phyloP scores from a whole-genome alignment of 1,140 invertebrate genomes.

The Drosophila gunungcola region DNA sequence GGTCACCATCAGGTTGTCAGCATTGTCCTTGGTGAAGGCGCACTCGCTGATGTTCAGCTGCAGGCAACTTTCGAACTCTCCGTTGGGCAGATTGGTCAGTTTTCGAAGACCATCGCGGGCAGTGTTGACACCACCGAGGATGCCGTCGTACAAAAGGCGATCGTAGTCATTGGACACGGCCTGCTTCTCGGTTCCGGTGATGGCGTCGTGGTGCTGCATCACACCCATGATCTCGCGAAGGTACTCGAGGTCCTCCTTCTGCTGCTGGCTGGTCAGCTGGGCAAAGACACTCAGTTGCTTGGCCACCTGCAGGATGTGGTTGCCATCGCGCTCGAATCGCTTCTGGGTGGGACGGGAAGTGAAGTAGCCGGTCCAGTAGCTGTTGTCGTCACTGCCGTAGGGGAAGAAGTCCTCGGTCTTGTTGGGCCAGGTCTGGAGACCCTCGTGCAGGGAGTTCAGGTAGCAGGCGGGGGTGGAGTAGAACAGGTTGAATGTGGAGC shows the following conservation, averaged over 20 bases:
- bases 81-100: conserved; percentile 85
- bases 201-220: conserved; percentile 96
- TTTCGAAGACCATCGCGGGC: conserved; percentile 64
- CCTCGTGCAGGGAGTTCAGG: conserved; percentile 91
- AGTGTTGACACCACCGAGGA: conserved; percentile 52
- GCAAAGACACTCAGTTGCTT: conserved; percentile 86
- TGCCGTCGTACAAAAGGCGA: conserved; percentile 65
- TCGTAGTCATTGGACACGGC: conserved; percentile 95
- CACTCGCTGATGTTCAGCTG: conserved; percentile 89
- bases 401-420: conserved; percentile 96
- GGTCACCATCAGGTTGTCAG: conserved; percentile 88
- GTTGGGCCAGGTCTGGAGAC: conserved; percentile 88
- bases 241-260: conserved; percentile 74
- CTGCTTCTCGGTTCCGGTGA: conserved; percentile 96
- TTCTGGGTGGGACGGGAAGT: conserved; percentile 95
- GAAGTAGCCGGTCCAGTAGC: conserved; percentile 98
- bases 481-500: conserved; percentile 86
- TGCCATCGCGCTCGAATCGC: conserved; percentile 91
- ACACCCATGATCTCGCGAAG: conserved; percentile 88
- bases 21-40: conserved; percentile 69
- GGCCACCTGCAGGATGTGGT: conserved; percentile 91
- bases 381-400: conserved; percentile 92
- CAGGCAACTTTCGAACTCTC: conserved; percentile 87
- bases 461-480: conserved; percentile 95
- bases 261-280: conserved; percentile 20